These are phyloP conservation scores for Opisthograptis luteolata DNA, from an alignment of 2,888 invertebrate genomes.

Conservation along the genomic window DNA sequence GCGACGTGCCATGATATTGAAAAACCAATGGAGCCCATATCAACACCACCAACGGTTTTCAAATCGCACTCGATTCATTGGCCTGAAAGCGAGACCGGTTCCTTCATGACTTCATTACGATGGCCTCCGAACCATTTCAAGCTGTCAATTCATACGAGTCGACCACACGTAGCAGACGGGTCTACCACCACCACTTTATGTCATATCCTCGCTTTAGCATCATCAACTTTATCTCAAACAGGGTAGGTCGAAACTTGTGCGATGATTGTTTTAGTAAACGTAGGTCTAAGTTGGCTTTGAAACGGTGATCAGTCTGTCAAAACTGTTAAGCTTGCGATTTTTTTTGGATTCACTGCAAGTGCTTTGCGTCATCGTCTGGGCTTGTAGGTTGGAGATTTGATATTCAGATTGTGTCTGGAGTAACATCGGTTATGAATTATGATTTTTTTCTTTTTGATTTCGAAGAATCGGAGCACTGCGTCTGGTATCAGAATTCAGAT, in stretches of 20 bases:
- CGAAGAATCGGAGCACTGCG: no score
- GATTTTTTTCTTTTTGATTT: no score
- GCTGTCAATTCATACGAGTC: constrained; percentile 34
- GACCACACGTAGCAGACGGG: constrained; percentile 26
- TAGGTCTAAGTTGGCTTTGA: constrained; percentile 23
- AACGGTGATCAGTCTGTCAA: constrained; percentile 61
- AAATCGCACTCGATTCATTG: constrained; percentile 14
- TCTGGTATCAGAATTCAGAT: neutral
- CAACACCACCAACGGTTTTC: constrained; percentile 30
- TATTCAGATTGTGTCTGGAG: constrained; percentile 11
- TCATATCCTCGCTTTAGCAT: neutral
- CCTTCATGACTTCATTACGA: constrained; percentile 45
- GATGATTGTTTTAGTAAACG: constrained; percentile 13
- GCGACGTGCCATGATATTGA: no score
- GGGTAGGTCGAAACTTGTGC: constrained; percentile 31
- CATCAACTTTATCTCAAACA: neutral
- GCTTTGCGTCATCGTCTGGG: constrained; percentile 75
- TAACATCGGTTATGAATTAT: constrained; percentile 12
- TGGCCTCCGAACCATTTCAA: constrained; percentile 41
- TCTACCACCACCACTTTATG: constrained; percentile 18
- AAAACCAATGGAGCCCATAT: no score
- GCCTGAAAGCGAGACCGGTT: constrained; percentile 37
- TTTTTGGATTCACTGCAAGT: constrained; percentile 51
- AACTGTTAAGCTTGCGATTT: constrained; percentile 45
- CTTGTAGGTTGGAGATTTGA: constrained; percentile 41